Evolutionary conservation across 2,797 vertebrate genomes (phyloP).

Genomic region (Thaleichthys pacificus): DNA sequence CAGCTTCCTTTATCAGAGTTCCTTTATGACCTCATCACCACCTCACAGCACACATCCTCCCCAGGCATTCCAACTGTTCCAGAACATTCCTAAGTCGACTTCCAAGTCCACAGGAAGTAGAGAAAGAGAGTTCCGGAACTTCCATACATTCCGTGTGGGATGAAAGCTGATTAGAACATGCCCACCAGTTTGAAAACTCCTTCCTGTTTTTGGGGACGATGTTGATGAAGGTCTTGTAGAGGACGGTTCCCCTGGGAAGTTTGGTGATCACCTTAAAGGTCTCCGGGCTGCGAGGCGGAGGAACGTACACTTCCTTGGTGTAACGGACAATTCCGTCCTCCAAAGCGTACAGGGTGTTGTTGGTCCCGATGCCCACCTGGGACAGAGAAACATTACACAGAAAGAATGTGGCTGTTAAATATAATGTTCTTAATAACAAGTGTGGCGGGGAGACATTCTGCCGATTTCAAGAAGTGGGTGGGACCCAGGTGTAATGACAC

Average conservation of each 20-base stretch:
- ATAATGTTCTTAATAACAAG: no score
- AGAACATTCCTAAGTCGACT: not conserved
- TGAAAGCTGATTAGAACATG: slow-evolving; percentile 76
- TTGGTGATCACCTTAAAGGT: slow-evolving; percentile 73
- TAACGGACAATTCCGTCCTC: slow-evolving; percentile 88
- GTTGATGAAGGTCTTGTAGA: slow-evolving; percentile 94
- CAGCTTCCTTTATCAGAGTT: slow-evolving; percentile 2
- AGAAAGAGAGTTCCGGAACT: not conserved
- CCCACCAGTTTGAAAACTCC: slow-evolving; percentile 86
- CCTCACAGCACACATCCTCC: not conserved
- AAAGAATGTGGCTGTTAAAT: not conserved
- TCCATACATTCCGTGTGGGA: not conserved
- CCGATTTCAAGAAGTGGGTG: no score
- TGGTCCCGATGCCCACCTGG: slow-evolving; percentile 91
- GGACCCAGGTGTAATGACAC: no score
- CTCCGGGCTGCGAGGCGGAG: slow-evolving; percentile 74
- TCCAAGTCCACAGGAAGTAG: not conserved
- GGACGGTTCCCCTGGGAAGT: slow-evolving; percentile 83
- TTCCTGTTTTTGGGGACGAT: slow-evolving; percentile 83
- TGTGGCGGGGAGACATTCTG: no score
- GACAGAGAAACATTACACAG: not conserved
- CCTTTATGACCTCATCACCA: not conserved
- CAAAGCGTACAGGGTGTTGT: slow-evolving; percentile 86
- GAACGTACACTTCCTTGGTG: slow-evolving; percentile 92
- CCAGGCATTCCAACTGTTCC: not conserved